Evolutionary conservation across 2,797 vertebrate genomes (phyloP).

Genomic region (Karalla daura): DNA sequence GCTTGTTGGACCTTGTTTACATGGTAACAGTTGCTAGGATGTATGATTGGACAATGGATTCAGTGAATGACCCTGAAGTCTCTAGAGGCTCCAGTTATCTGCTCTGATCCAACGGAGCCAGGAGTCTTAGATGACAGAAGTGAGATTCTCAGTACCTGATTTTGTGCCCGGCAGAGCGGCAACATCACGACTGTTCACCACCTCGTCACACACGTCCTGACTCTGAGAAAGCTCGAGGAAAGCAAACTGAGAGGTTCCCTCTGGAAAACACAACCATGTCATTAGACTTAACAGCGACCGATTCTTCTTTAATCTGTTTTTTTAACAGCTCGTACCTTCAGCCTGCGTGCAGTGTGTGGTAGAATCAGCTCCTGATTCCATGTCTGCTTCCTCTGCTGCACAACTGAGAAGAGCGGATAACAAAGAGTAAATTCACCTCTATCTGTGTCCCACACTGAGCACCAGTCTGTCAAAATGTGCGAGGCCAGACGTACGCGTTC

Average conservation of each 20-base stretch:
- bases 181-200: slow-evolving; percentile 51
- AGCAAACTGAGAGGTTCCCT: slow-evolving; percentile 88
- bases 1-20: too few species aligned
- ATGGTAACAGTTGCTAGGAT: too few species aligned
- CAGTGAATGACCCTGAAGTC: too few species aligned
- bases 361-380: slow-evolving; percentile 75
- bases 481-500: slow-evolving; percentile 67
- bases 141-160: slow-evolving; percentile 40
- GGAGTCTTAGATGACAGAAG: too few species aligned
- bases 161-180: too few species aligned
- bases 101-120: too few species aligned
- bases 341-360: slow-evolving; percentile 70
- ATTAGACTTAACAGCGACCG: background rate
- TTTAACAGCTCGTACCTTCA: slow-evolving; percentile 80
- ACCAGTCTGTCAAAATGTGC: background rate
- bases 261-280: slow-evolving; percentile 65
- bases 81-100: too few species aligned
- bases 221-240: slow-evolving; percentile 92
- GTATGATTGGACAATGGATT: too few species aligned
- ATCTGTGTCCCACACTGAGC: background rate
- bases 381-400: slow-evolving; percentile 61
- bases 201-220: slow-evolving; percentile 84
- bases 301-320: background rate
- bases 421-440: too few species aligned
- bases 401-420: too few species aligned